Percentiles rank a stretch among this genome's conserved stretches.
These are phyloP conservation scores for Acanthoscelides obtectus DNA, from an alignment of 2,888 invertebrate species.

Conservation along the genomic window DNA sequence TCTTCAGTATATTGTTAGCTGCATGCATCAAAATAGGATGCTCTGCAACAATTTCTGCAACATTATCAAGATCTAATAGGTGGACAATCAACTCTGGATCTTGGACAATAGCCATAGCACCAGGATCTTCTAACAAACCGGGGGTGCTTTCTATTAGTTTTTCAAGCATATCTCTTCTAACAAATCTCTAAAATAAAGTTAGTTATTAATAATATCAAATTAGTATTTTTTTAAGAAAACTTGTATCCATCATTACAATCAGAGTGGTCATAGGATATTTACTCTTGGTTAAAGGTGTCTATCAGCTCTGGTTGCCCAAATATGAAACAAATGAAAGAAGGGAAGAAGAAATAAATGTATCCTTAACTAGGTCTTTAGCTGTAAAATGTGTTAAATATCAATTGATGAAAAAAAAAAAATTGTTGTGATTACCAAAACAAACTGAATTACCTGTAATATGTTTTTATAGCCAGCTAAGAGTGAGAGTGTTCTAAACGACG, in stretches of 20 bases:
- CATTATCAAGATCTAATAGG: constrained; percentile 62
- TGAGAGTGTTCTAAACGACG: constrained; percentile 58
- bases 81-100: constrained; percentile 73
- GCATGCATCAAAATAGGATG: constrained; percentile 70
- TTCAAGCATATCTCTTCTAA: constrained; percentile 53
- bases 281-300: too few relatives aligned
- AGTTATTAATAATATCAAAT: too few relatives aligned
- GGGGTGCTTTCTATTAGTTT: constrained; percentile 69
- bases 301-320: too few relatives aligned
- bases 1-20: constrained; percentile 60
- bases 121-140: constrained; percentile 64
- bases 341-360: too few relatives aligned
- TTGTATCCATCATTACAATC: too few relatives aligned
- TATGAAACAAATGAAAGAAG: too few relatives aligned
- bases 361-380: too few relatives aligned
- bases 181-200: constrained; percentile 44
- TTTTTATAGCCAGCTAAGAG: constrained; percentile 59
- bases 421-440: too few relatives aligned
- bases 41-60: constrained; percentile 61
- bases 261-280: too few relatives aligned
- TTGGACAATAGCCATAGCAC: constrained; percentile 69
- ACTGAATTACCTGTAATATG: constrained; percentile 58
- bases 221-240: too few relatives aligned
- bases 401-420: too few relatives aligned
- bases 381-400: too few relatives aligned